Conservation (phyloP, 2,113 vertebrate genomes). For the Choloepus hoffmanni region DNA sequence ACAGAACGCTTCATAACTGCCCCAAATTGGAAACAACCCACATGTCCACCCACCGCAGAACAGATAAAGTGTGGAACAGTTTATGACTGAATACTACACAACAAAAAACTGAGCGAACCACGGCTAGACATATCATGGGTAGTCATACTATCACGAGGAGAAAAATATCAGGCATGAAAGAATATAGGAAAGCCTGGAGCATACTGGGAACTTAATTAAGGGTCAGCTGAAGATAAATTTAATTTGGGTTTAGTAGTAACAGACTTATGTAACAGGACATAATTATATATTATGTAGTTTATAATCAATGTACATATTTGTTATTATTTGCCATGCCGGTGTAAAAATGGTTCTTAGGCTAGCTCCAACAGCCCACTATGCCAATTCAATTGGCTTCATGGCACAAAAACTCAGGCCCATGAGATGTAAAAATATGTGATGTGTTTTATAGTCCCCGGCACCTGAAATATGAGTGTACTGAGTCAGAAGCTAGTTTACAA, state of each 20-base stretch:
- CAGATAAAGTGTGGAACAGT: background rate
- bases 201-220: slow-evolving; percentile 23
- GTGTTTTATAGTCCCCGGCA: background rate
- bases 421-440: too few relatives aligned
- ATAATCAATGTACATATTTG: background rate
- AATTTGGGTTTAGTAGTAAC: slow-evolving; percentile 27
- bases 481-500: background rate
- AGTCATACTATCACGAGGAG: too few relatives aligned
- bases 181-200: background rate
- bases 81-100: background rate
- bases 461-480: background rate
- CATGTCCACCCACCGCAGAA: background rate
- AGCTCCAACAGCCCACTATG: background rate
- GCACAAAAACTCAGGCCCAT: background rate
- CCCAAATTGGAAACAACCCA: background rate
- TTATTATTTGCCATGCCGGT: background rate
- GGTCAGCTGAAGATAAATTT: slow-evolving; percentile 32
- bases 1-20: background rate
- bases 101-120: background rate
- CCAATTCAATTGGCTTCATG: background rate
- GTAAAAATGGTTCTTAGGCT: background rate
- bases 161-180: background rate
- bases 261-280: background rate
- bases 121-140: background rate
- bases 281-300: background rate